phyloP scores from a whole-genome alignment of 2,797 vertebrate species.

The Falco cherrug region DNA sequence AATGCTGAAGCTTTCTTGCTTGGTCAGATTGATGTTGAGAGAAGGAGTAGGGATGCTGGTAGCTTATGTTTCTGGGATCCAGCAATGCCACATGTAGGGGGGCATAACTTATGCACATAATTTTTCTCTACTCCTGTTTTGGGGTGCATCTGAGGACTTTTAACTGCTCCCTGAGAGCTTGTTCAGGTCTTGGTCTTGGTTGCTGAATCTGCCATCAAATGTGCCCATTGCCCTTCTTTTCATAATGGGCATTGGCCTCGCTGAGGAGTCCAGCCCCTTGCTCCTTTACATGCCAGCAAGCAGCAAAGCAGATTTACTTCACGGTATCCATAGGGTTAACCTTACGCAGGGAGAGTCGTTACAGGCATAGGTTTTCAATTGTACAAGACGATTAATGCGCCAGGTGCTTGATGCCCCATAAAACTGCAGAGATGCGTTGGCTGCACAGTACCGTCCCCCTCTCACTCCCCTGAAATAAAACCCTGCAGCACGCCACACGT shows the following conservation, averaged over 20 bases:
- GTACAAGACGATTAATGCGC: neutral
- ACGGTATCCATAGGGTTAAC: neutral
- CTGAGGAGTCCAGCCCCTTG: no score
- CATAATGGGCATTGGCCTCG: neutral
- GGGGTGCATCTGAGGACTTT: neutral
- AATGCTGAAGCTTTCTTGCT: neutral
- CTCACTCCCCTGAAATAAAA: neutral
- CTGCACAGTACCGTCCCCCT: no score
- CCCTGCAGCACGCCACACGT: neutral
- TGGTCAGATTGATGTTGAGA: neutral
- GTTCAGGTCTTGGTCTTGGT: neutral
- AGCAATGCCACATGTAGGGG: accelerated
- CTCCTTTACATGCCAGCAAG: neutral
- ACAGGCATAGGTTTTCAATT: neutral
- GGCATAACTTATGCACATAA: accelerated
- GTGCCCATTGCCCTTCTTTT: neutral
- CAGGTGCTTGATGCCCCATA: neutral
- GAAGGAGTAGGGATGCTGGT: neutral
- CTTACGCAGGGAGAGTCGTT: neutral
- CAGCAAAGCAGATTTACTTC: neutral
- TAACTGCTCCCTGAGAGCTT: neutral
- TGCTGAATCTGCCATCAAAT: neutral
- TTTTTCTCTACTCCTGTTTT: neutral
- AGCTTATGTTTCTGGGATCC: neutral
- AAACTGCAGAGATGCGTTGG: neutral